phyloP scores from a whole-genome alignment of 2,113 vertebrate species.

The Craseonycteris thonglongyai region DNA sequence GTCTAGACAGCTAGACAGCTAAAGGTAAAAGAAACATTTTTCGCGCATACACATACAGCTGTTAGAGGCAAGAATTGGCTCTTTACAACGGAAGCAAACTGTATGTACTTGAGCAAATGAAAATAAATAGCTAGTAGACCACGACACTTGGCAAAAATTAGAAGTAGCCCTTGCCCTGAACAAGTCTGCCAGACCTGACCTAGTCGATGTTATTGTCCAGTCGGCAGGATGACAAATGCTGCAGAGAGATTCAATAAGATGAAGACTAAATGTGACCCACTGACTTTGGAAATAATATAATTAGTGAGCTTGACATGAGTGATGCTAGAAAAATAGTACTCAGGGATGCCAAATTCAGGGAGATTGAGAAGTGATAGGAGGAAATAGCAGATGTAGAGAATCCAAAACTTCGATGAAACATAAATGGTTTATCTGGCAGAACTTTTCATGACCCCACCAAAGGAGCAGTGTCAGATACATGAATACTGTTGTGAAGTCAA shows the following conservation, averaged over 20 bases:
- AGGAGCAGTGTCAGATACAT: neutral
- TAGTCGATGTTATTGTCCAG: too few relatives aligned
- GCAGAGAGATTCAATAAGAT: neutral
- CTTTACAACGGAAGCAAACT: too few relatives aligned
- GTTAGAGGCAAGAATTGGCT: too few relatives aligned
- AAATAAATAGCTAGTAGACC: too few relatives aligned
- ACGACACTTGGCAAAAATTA: too few relatives aligned
- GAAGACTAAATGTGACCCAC: neutral
- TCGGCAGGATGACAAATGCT: neutral
- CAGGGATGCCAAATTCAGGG: neutral
- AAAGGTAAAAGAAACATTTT: too few relatives aligned
- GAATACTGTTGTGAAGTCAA: neutral
- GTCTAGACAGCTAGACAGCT: too few relatives aligned
- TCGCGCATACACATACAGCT: too few relatives aligned
- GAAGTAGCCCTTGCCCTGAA: too few relatives aligned
- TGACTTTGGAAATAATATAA: neutral
- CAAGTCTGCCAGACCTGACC: too few relatives aligned
- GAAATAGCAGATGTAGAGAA: neutral
- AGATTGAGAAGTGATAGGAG: neutral
- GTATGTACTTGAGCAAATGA: too few relatives aligned
- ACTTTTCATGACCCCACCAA: neutral
- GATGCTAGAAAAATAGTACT: neutral
- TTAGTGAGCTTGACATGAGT: neutral
- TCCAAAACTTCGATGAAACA: neutral
- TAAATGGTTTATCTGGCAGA: neutral